A percentile compares a stretch with the other conserved stretches of the same genome.
These are phyloP conservation scores for Harpagifer antarcticus DNA, from an alignment of 2,797 vertebrate species.

Conservation along the genomic window DNA sequence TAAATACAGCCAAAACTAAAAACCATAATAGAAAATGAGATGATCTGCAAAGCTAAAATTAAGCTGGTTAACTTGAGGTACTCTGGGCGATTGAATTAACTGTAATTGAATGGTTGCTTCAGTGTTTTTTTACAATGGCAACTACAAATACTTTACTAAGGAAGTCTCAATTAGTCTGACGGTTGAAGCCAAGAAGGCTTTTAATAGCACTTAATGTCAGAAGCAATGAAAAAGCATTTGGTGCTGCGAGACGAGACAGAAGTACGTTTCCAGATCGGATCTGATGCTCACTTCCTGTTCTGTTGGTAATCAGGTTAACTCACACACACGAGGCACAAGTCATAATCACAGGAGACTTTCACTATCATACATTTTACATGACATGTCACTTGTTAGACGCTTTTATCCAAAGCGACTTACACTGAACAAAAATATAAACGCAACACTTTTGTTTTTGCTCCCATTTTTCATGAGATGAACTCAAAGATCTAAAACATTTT, in stretches of 20 bases:
- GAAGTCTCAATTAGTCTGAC: conserved; percentile 75
- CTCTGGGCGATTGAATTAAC: conserved; percentile 46
- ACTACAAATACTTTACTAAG: conserved; percentile 78
- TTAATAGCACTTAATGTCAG: conserved; percentile 75
- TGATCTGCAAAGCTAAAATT: conserved; percentile 19
- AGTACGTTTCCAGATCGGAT: conserved; percentile 54
- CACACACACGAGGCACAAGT: conserved; percentile 50
- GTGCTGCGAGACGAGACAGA: conserved; percentile 26
- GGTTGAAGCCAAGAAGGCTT: conserved; percentile 67
- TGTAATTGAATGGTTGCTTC: conserved; percentile 65
- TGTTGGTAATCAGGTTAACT: conserved; percentile 65
- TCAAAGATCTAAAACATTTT: no score
- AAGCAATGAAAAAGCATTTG: conserved; percentile 59
- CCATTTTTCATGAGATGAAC: no score
- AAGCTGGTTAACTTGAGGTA: conserved; percentile 49
- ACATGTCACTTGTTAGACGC: no score
- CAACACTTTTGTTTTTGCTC: no score
- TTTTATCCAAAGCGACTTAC: no score
- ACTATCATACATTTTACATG: background rate
- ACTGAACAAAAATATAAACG: no score
- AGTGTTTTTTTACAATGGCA: conserved; percentile 75
- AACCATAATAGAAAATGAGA: conserved; percentile 39
- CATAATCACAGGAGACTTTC: background rate
- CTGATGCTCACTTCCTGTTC: conserved; percentile 64
- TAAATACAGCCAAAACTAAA: conserved; percentile 22